Evolutionary conservation across 2,113 vertebrate species (phyloP).

Genomic region (Leptosomus discolor): DNA sequence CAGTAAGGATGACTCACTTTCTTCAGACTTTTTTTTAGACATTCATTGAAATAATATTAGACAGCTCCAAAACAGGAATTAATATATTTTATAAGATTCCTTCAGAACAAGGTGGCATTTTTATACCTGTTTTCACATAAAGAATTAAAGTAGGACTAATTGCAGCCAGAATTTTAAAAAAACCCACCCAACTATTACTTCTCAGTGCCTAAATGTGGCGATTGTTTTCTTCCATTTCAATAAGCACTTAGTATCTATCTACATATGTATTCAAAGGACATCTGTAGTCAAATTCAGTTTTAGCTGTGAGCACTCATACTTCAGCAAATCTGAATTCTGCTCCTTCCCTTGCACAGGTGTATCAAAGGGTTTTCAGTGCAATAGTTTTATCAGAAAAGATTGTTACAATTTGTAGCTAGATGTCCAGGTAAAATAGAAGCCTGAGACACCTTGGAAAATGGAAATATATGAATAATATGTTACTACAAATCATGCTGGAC

Average conservation of each 20-base stretch:
- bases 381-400: not conserved
- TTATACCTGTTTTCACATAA: not conserved
- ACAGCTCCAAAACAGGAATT: not conserved
- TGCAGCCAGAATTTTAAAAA: not conserved
- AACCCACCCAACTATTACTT: not conserved
- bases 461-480: not conserved
- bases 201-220: not conserved
- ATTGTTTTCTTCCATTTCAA: not conserved
- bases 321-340: not conserved
- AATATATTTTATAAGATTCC: not conserved
- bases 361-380: not conserved
- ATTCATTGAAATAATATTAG: slow-evolving; percentile 27
- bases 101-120: not conserved
- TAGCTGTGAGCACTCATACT: not conserved
- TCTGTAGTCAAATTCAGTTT: not conserved
- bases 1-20: slow-evolving; percentile 42
- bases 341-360: not conserved
- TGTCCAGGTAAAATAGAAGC: not conserved
- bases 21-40: slow-evolving; percentile 8
- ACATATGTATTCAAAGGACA: not conserved
- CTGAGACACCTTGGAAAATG: not conserved
- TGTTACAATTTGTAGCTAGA: not conserved
- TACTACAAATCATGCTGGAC: not conserved
- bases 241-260: not conserved
- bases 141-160: not conserved